Evolutionary conservation across 30 jellyfish, hydroid and myxozoan species (phyloP).

Genomic region (Rhopilema esculentum): DNA sequence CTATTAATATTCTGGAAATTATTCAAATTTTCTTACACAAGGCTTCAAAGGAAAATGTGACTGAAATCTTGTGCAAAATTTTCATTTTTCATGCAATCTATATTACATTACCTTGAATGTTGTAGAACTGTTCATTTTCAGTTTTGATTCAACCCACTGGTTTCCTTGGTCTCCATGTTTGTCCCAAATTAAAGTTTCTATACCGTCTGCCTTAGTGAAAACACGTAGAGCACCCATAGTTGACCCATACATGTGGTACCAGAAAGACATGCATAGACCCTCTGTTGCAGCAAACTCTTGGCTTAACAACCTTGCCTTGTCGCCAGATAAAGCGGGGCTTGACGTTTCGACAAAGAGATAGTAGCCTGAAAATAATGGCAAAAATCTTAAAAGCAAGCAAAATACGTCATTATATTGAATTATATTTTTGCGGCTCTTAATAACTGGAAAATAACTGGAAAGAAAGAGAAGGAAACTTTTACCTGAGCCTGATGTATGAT

Average conservation of each 20-base stretch:
- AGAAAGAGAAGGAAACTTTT: not conserved
- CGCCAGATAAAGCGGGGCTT: constrained; percentile 90
- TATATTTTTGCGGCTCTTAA: no score
- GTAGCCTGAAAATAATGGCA: constrained; percentile 57
- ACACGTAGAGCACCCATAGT: constrained; percentile 78
- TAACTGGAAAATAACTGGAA: no score
- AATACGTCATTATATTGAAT: no score
- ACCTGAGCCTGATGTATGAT: constrained; percentile 84
- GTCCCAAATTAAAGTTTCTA: constrained; percentile 47
- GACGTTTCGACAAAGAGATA: constrained; percentile 88
- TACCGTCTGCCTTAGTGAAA: constrained; percentile 11
- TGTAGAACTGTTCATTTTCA: constrained; percentile 40
- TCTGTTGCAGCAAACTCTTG: constrained; percentile 39
- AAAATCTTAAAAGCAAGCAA: not conserved
- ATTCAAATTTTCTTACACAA: no score
- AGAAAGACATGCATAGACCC: constrained; percentile 76
- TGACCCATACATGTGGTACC: constrained; percentile 89
- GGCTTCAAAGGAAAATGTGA: no score
- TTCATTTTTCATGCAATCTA: not conserved
- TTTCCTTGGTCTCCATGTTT: constrained; percentile 83
- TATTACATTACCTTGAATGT: constrained; percentile 42
- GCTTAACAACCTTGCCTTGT: constrained; percentile 81
- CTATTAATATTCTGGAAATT: no score
- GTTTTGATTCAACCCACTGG: constrained; percentile 68
- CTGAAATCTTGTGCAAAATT: no score